phyloP scores from a whole-genome alignment of 2,113 vertebrate genomes.

The Ptychochromis oligacanthus region DNA sequence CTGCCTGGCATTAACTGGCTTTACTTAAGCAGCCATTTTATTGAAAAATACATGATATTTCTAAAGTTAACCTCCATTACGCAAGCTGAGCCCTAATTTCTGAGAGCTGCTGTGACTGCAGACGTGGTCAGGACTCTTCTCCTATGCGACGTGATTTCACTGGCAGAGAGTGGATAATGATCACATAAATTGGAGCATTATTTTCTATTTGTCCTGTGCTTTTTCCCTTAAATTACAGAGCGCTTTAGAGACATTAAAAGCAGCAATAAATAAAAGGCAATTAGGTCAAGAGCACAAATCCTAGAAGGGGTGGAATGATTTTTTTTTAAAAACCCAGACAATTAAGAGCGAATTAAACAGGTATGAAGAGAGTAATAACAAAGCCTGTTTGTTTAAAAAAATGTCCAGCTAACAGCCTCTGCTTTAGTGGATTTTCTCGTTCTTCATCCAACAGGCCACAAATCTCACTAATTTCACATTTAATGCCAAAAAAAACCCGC shows the following conservation, averaged over 20 bases:
- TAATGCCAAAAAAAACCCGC: neutral
- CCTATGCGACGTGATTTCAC: neutral
- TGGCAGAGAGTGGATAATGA: slow-evolving; percentile 13
- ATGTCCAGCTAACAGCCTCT: neutral
- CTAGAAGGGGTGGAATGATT: neutral
- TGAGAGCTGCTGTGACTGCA: slow-evolving; percentile 6
- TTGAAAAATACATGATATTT: slow-evolving; percentile 46
- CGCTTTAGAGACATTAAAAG: neutral
- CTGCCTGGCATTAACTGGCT: slow-evolving; percentile 23
- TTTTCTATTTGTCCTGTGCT: slow-evolving; percentile 10
- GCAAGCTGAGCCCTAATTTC: slow-evolving; percentile 27
- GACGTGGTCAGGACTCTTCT: neutral
- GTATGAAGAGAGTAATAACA: neutral
- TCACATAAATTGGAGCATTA: slow-evolving; percentile 9
- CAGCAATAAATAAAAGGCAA: slow-evolving; percentile 7
- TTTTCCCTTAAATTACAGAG: neutral
- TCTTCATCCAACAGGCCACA: neutral
- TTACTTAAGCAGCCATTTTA: slow-evolving; percentile 52
- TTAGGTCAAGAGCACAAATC: neutral
- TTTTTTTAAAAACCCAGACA: neutral
- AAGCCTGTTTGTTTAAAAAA: neutral
- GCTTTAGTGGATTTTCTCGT: neutral
- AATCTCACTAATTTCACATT: slow-evolving; percentile 4
- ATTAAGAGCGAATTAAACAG: neutral
- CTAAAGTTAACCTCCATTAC: slow-evolving; percentile 42